Evolutionary conservation across 2,797 vertebrate genomes (phyloP).

Genomic region (Phataginus tetradactyla): DNA sequence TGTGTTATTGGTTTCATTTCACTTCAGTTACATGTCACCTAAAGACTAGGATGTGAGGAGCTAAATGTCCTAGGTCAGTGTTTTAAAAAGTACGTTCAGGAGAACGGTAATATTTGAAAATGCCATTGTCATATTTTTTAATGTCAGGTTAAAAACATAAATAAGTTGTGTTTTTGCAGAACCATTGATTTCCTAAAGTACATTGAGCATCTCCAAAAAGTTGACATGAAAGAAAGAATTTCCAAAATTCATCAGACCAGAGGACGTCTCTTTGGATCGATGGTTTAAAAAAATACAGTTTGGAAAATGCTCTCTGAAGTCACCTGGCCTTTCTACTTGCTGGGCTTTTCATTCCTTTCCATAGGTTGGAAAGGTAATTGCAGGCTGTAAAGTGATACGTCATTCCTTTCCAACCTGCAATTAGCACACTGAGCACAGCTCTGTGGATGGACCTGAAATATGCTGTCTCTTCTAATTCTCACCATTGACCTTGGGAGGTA

Average conservation of each 20-base stretch:
- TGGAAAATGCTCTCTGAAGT: constrained; percentile 23
- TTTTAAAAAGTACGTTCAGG: not conserved
- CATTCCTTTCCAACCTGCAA: not conserved
- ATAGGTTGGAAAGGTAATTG: too few relatives aligned
- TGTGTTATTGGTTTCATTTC: not conserved
- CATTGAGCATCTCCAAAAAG: not conserved
- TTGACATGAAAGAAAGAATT: not conserved
- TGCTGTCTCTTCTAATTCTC: not conserved
- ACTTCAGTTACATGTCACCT: not conserved
- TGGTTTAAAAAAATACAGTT: constrained; percentile 18
- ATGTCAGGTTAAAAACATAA: not conserved
- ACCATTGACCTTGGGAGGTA: not conserved
- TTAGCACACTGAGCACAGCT: not conserved
- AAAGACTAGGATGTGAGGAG: not conserved
- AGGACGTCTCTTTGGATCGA: not conserved
- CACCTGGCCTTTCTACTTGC: not conserved
- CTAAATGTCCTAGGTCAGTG: not conserved
- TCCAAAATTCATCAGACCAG: not conserved
- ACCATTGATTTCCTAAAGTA: not conserved
- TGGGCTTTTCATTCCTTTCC: not conserved
- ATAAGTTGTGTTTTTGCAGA: not conserved
- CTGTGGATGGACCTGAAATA: not conserved
- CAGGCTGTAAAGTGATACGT: not conserved
- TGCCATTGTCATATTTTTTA: not conserved
- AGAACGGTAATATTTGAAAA: not conserved